Evolutionary conservation across 1,140 invertebrate species (phyloP), one percentile per base, ranked within the genome.

Genomic region (Euura lappo): DNA sequence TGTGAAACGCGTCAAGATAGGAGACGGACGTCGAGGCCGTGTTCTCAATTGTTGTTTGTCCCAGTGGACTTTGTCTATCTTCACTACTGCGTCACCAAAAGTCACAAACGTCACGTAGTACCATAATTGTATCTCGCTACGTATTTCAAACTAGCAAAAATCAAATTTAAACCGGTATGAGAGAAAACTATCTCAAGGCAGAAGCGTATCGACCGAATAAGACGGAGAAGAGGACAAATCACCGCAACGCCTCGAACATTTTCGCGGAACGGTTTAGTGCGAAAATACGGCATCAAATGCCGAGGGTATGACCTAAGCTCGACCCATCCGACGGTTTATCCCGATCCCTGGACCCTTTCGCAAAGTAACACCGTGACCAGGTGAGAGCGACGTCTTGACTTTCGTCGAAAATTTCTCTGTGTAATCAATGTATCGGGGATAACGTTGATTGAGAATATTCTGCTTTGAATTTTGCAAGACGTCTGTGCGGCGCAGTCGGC

Each of bases 1-100:
- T 68, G 72, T 51, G 47, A 51, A 51, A 51, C 2, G 47, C 47
- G 47, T 51, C 47, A 51, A 51, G 47, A 51, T 51, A 51, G 47
- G 47, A 51, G 47, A 51, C 47, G 47, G 11, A 51, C 47, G 47
- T 51, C 47, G 47, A 51, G 47, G 47, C 47, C 47, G 2, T n/a
- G 47, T 51, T 51, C 47, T 51, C 7, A 51, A 51, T 51, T 51
- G 47, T n/a, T 51, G 47, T 51, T 51, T 51, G 47, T 51, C 47
- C 2, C 47, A 51, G 47, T 51, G 47, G 47, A 51, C 47, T 51
- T 51, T 51, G 47, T 51, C 47, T 51, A 51, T 51, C 47, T 51
- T 51, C 47, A 51, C 7, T 51, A 7, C 47, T 51, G 47, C 47
- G 47, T 51, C 47, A n/a, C 47, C 2, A 51, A 8, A 51, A 7